Evolutionary conservation across 2,888 invertebrate species (phyloP).

Genomic region (Melieria omissa): DNA sequence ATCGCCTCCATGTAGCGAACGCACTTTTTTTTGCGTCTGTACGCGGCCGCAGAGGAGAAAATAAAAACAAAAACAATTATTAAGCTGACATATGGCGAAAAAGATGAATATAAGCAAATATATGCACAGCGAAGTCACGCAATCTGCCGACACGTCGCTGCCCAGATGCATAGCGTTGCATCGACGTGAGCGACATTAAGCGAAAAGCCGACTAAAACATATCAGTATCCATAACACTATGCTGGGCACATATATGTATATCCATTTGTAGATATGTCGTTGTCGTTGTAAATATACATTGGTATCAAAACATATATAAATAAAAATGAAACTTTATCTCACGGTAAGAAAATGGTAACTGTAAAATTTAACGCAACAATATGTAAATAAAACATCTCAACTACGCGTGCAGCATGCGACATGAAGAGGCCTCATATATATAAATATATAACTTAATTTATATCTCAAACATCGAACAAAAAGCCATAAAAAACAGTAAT

Average conservation of each 20-base stretch:
- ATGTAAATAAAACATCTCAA: constrained; percentile 14
- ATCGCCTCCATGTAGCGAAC: constrained; percentile 93
- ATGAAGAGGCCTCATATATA: neutral
- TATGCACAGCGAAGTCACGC: too few species aligned
- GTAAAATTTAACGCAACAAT: neutral
- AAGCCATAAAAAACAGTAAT: neutral
- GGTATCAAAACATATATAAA: too few species aligned
- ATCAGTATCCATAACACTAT: too few species aligned
- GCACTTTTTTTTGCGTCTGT: constrained; percentile 96
- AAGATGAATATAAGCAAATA: constrained; percentile 1
- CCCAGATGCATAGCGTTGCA: too few species aligned
- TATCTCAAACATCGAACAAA: neutral
- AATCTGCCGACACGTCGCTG: too few species aligned
- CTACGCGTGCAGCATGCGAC: constrained; percentile 37
- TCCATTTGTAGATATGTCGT: too few species aligned
- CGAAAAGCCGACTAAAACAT: too few species aligned
- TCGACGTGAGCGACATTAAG: too few species aligned
- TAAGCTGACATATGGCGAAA: constrained; percentile 7
- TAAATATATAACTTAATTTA: too few species aligned
- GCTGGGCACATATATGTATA: too few species aligned
- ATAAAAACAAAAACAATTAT: too few species aligned
- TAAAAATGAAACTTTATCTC: neutral
- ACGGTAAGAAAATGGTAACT: neutral
- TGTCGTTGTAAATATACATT: too few species aligned
- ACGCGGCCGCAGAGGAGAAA: constrained; percentile 34